phyloP scores from a whole-genome alignment of 1,140 invertebrate genomes.

The Scaptodrosophila lebanonensis region DNA sequence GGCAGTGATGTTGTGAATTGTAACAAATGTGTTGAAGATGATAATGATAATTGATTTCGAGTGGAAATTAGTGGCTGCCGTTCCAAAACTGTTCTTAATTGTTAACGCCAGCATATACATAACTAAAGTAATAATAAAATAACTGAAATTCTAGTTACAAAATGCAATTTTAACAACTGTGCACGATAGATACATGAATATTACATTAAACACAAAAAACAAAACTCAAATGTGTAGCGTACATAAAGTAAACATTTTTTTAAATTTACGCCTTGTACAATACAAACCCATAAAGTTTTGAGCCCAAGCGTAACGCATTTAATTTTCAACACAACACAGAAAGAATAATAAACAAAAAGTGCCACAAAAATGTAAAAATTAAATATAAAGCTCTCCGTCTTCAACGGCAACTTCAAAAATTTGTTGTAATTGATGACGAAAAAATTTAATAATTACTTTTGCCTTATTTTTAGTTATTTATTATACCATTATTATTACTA shows the following conservation, averaged over 20 bases:
- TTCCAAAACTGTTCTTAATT: conserved; percentile 32
- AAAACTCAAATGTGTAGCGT: conserved; percentile 16
- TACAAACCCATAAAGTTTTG: conserved; percentile 9
- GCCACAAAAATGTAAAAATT: conserved; percentile 29
- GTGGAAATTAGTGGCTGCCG: conserved; percentile 18
- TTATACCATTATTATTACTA: conserved; percentile 51
- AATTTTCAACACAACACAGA: conserved; percentile 37
- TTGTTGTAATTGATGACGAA: conserved; percentile 31
- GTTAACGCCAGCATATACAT: too few relatives aligned
- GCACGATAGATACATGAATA: conserved; percentile 12
- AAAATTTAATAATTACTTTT: conserved; percentile 44
- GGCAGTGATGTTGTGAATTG: conserved; percentile 14
- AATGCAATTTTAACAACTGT: conserved; percentile 27
- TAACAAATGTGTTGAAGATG: conserved; percentile 39
- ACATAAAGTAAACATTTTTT: conserved; percentile 17
- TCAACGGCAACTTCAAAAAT: conserved; percentile 6
- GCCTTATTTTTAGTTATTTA: conserved; percentile 72
- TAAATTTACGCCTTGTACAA: too few relatives aligned
- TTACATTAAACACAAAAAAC: conserved; percentile 11
- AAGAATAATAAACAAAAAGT: conserved; percentile 34
- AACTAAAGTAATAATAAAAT: background rate
- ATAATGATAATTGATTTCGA: too few relatives aligned
- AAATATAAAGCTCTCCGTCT: conserved; percentile 14
- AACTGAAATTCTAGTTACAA: conserved; percentile 9
- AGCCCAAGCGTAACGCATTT: conserved; percentile 43